A percentile compares a stretch with the other conserved stretches of the same genome.
Evolutionary conservation across 1,140 invertebrate species (phyloP).

Genomic region (Drosophila rhopaloa): DNA sequence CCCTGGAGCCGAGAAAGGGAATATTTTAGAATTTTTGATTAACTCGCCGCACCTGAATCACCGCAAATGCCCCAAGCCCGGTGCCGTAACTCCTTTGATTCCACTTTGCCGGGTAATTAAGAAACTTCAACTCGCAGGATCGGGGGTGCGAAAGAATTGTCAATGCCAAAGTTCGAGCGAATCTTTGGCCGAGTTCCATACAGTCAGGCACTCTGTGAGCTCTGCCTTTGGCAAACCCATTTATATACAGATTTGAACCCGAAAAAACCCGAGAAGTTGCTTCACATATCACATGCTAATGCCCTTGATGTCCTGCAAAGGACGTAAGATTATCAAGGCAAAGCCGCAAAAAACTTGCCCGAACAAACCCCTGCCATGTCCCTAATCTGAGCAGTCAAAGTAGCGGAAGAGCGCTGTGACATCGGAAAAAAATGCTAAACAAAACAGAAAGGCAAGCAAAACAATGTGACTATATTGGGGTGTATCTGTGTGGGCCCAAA

Average conservation of each 20-base stretch:
- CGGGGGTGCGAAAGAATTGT: background rate
- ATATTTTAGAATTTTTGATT: slow-evolving; percentile 21
- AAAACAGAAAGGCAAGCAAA: slow-evolving; percentile 26
- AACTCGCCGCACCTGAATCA: slow-evolving; percentile 17
- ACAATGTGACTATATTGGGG: slow-evolving; percentile 8
- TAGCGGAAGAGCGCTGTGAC: slow-evolving; percentile 28
- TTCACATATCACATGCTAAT: slow-evolving; percentile 52
- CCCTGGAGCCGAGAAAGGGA: background rate
- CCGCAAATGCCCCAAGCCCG: slow-evolving; percentile 2
- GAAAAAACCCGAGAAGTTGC: slow-evolving; percentile 20
- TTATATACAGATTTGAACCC: slow-evolving; percentile 28
- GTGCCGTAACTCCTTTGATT: slow-evolving; percentile 13
- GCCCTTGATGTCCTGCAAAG: slow-evolving; percentile 37
- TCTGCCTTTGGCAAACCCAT: slow-evolving; percentile 1
- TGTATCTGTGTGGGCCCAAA: slow-evolving; percentile 1
- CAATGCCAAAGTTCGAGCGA: background rate
- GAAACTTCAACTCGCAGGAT: slow-evolving; percentile 7
- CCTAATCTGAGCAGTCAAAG: slow-evolving; percentile 40
- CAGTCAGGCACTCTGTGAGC: background rate
- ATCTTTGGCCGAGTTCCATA: slow-evolving; percentile 26
- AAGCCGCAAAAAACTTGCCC: slow-evolving; percentile 54
- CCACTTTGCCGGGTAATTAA: slow-evolving; percentile 16
- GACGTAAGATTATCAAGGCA: slow-evolving; percentile 45
- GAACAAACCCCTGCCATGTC: slow-evolving; percentile 32
- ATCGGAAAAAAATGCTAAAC: slow-evolving; percentile 8